Evolutionary conservation across 1,140 invertebrate species (phyloP), one percentile per base, ranked within the genome.

Genomic region (Drosophila hydei): DNA sequence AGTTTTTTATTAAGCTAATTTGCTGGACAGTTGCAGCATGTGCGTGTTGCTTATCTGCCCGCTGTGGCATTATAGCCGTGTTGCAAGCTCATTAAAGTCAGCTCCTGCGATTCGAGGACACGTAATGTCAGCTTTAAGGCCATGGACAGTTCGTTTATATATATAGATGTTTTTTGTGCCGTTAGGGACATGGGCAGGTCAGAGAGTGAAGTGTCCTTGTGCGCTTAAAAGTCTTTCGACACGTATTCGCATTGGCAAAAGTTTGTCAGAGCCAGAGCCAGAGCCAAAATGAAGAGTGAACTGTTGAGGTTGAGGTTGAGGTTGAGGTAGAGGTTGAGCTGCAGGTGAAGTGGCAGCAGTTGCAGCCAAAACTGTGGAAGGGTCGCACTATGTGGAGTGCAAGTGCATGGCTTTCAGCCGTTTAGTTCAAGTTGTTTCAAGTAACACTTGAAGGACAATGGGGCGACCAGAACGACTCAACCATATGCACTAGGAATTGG

Each of bases 361-460:
- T 21, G 27, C 33, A 12, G 38, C n/a, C 38, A 9, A 21, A 68
- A 43, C 23, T 60, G 36, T 23, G 48, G 5, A 61, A 18, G 51
- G 68, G 69, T 65, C 50, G 54, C 65, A 42, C 48, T 18, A 42
- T 60, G 25, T 60, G 33, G 45, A 69, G 60, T 77, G 65, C 77
- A 79, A 85, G 69, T 85, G 81, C 81, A 85, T 73, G 64, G 69
- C 61, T 74, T 70, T 74, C 74, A 60, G 70, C 77, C 79, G 77
- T 80, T 85, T 74, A 87, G 77, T 81, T 85, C 73, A 72, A 85
- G 81, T 77, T 52, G 74, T 62, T 79, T 87, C 81, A 70, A 77
- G 80, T 68, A 80, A 74, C 73, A 77, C 80, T 80, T 73, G 76
- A 79, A 76, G 73, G 73, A 75, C 80, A 83, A 67, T 55, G 33